Evolutionary conservation across 2,113 vertebrate genomes (phyloP).

Genomic region (Brachyhypopomus gauderio): DNA sequence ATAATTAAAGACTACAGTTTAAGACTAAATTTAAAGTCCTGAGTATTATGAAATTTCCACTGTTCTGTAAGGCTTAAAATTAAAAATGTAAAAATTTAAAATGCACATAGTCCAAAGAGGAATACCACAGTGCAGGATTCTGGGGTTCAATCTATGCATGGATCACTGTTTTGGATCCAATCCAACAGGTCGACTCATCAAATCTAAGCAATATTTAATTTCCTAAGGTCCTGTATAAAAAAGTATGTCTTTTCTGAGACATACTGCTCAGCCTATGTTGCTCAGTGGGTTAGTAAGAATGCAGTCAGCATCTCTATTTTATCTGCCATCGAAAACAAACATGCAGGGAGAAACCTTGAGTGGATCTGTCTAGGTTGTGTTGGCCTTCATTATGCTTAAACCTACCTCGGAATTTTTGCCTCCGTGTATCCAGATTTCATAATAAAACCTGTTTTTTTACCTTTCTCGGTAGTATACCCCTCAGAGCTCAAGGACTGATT

Average conservation of each 20-base stretch:
- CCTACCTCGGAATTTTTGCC: not conserved
- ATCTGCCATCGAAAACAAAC: too few relatives aligned
- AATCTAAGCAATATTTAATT: too few relatives aligned
- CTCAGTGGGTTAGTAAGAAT: too few relatives aligned
- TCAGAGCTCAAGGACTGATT: not conserved
- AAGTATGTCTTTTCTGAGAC: too few relatives aligned
- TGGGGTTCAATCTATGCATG: not conserved
- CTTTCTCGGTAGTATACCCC: not conserved
- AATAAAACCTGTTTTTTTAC: not conserved
- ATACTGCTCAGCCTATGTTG: too few relatives aligned
- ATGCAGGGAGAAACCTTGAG: too few relatives aligned
- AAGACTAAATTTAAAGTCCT: not conserved
- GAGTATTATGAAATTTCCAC: not conserved
- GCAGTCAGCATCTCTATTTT: too few relatives aligned
- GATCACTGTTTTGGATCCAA: too few relatives aligned
- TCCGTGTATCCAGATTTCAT: not conserved
- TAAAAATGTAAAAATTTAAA: too few relatives aligned
- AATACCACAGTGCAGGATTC: not conserved
- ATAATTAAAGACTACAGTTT: not conserved
- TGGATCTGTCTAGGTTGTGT: too few relatives aligned
- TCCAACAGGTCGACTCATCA: too few relatives aligned
- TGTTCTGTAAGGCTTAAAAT: constrained; percentile 3
- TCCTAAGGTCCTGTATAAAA: too few relatives aligned
- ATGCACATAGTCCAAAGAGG: not conserved
- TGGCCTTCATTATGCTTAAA: not conserved